Evolutionary conservation across 2,113 vertebrate species (phyloP), one percentile per base, ranked within the genome.

Genomic region (Oreotrochilus melanogaster): DNA sequence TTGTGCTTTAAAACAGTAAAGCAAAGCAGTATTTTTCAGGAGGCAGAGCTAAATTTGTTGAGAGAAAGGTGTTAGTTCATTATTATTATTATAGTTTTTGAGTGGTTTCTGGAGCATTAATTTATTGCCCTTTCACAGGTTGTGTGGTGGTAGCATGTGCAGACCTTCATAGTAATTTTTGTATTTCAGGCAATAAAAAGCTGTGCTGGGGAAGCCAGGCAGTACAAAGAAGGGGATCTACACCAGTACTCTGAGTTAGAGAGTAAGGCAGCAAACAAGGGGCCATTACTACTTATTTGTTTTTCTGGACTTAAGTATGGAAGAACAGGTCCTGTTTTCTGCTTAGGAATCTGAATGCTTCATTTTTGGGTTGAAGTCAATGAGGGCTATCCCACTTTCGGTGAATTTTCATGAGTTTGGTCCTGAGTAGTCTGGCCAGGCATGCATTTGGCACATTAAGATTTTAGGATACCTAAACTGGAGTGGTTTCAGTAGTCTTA

Each of bases 1-100:
- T 90, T 82, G 71, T 87, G 28, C 73, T 87, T 92, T 88, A 48
- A 91, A 89, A 87, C 22, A 69, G 71, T 61, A 64, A 82, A 88
- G 42, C 13, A 33, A 86, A 84, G n/a, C 3, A 1, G 19, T 31
- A 12, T 22, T 51, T 54, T 54, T 70, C 35, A 42, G 47, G 57
- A 64, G 53, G 57, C 19, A 87, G 48, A 69, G 66, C 8, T 53
- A 33, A 69, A 42, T 65, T 78, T n/a, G 4, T 28, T 45, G 53
- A 84, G 53, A 84, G 27, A 42, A 87, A 27, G 61, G 31, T 65
- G 31, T 82, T 76, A 50, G 18, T 50, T 37, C 42, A 47, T 80
- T 39, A 39, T 39, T 39, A 39, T 39, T 39, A 39, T 39, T 39
- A 39, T 39, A 39, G 3, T 18, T 9, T 39, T 54, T 33, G 53